Conservation (phyloP, 2,888 invertebrate species). For the Nemoura dubitans region DNA sequence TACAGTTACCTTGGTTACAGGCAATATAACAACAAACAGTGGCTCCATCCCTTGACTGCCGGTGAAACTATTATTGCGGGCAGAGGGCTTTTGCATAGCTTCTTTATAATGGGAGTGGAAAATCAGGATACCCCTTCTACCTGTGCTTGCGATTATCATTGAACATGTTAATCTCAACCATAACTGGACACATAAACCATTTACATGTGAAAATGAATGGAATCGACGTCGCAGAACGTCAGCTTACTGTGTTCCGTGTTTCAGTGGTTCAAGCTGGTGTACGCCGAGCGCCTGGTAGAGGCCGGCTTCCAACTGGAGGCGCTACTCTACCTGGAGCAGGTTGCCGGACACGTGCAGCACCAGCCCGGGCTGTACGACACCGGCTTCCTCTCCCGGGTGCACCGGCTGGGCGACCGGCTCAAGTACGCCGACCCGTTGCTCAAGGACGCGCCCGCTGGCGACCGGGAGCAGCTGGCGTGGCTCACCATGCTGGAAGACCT, state of each 20-base stretch:
- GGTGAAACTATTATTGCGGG: too few species aligned
- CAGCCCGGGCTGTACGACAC: conserved; percentile 60
- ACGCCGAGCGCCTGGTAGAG: conserved; percentile 81
- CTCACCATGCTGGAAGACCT: conserved; percentile 63
- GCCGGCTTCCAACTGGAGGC: conserved; percentile 82
- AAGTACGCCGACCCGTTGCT: conserved; percentile 75
- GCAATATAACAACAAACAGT: too few species aligned
- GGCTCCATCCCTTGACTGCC: too few species aligned
- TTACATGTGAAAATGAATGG: too few species aligned
- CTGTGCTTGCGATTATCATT: too few species aligned
- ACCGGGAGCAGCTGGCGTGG: conserved; percentile 66
- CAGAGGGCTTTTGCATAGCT: too few species aligned
- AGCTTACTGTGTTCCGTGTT: neutral
- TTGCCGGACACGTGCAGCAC: conserved; percentile 72
- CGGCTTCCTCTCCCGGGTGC: conserved; percentile 58
- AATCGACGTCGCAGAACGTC: too few species aligned
- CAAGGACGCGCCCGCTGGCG: conserved; percentile 59
- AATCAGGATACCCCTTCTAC: too few species aligned
- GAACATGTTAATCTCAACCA: too few species aligned
- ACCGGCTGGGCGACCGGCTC: conserved; percentile 68
- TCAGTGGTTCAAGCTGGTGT: conserved; percentile 84
- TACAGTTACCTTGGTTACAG: too few species aligned
- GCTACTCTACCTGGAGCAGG: conserved; percentile 83
- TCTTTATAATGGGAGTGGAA: too few species aligned
- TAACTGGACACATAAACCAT: too few species aligned